Conservation (phyloP, 2,888 invertebrate genomes). For the Odontomyia ornata region DNA sequence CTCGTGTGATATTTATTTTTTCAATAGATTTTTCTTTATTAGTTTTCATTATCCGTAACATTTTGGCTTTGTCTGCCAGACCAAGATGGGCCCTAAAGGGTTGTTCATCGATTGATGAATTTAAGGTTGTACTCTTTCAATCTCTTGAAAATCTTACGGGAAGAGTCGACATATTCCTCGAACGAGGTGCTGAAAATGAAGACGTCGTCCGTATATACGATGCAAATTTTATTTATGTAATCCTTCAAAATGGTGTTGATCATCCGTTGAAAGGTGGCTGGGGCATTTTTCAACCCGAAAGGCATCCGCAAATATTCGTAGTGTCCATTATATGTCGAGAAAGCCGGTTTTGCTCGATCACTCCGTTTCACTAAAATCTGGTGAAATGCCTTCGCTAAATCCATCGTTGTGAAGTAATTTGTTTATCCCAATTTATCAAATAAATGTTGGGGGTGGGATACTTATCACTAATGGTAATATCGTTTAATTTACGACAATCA, state of each 20-base stretch:
- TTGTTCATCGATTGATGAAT: too few relatives aligned
- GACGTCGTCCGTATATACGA: conserved; percentile 37
- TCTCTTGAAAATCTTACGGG: conserved; percentile 52
- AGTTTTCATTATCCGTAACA: too few relatives aligned
- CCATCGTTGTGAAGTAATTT: conserved; percentile 54
- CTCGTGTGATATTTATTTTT: too few relatives aligned
- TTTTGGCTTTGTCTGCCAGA: too few relatives aligned
- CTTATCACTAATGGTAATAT: conserved; percentile 50
- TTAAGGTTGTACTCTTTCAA: conserved; percentile 46
- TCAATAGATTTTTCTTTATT: too few relatives aligned
- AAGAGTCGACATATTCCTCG: conserved; percentile 53
- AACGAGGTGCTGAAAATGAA: conserved; percentile 48
- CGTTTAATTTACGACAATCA: too few relatives aligned
- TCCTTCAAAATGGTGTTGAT: conserved; percentile 49
- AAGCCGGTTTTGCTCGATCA: conserved; percentile 32
- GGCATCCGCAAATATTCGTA: conserved; percentile 39
- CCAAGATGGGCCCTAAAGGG: too few relatives aligned
- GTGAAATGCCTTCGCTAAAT: conserved; percentile 52
- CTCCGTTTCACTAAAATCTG: conserved; percentile 29
- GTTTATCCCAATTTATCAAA: conserved; percentile 54
- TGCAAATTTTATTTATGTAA: conserved; percentile 52
- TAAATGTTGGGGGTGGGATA: conserved; percentile 54
- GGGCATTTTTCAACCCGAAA: conserved; percentile 42
- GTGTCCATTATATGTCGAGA: conserved; percentile 34
- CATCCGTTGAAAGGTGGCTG: conserved; percentile 38